phyloP scores from a whole-genome alignment of 2,797 vertebrate species.

The Pogonophryne albipinna region DNA sequence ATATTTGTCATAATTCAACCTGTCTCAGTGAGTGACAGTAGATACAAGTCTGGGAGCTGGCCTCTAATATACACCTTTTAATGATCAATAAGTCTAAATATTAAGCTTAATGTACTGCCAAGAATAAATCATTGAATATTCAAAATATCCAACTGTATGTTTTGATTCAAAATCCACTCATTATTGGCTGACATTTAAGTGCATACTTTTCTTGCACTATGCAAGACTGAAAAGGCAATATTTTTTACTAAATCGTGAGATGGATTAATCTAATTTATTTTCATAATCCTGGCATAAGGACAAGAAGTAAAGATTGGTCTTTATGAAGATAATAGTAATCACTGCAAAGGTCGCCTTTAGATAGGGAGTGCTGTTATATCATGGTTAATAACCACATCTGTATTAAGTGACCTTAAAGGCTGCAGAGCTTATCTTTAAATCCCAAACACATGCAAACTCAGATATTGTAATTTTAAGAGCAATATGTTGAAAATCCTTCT shows the following conservation, averaged over 20 bases:
- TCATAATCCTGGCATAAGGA: conserved; percentile 7
- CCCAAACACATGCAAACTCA: background rate
- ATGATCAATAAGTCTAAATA: background rate
- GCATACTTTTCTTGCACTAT: background rate
- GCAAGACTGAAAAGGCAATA: conserved; percentile 1
- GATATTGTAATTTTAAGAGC: background rate
- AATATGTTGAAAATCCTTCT: background rate
- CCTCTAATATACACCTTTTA: conserved; percentile 5
- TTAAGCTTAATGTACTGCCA: background rate
- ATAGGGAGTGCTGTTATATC: background rate
- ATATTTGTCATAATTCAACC: conserved; percentile 10
- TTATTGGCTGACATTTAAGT: background rate
- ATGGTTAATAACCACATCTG: background rate
- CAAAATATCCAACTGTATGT: background rate
- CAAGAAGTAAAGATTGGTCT: conserved; percentile 8
- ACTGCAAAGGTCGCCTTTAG: background rate
- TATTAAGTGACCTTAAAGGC: background rate
- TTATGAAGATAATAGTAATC: background rate
- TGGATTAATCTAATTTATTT: conserved; percentile 17
- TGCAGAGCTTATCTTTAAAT: background rate
- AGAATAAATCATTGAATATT: background rate
- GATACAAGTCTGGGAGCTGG: background rate
- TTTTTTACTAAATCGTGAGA: conserved; percentile 21
- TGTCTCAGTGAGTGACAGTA: background rate
- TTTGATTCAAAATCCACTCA: background rate